phyloP scores from a whole-genome alignment of 2,113 vertebrate genomes.

The Orientallactaga bullata region DNA sequence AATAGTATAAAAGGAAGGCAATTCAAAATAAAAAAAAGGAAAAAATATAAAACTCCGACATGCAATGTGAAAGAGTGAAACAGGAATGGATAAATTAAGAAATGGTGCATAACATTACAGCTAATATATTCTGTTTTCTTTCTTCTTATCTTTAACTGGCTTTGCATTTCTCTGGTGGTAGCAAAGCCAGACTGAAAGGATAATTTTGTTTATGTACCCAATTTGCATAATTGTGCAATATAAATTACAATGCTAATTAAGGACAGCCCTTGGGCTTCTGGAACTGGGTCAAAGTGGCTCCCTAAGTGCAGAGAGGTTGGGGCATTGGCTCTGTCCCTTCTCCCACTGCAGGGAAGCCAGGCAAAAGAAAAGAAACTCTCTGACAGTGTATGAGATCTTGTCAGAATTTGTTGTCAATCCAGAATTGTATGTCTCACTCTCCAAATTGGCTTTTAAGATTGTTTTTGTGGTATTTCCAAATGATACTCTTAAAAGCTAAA shows the following conservation, averaged over 20 bases:
- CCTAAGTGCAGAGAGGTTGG: slow-evolving; percentile 66
- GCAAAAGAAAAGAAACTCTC: slow-evolving; percentile 72
- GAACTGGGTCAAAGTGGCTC: slow-evolving; percentile 81
- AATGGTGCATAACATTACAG: slow-evolving; percentile 40
- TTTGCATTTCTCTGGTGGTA: slow-evolving; percentile 67
- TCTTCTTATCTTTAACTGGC: slow-evolving; percentile 69
- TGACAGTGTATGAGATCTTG: slow-evolving; percentile 81
- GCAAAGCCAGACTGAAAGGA: slow-evolving; percentile 79
- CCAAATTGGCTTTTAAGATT: slow-evolving; percentile 74
- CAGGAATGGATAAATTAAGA: slow-evolving; percentile 64
- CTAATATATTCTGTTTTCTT: slow-evolving; percentile 70
- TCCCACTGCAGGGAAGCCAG: slow-evolving; percentile 71
- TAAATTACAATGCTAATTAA: slow-evolving; percentile 85
- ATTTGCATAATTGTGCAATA: slow-evolving; percentile 85
- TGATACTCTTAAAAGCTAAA: background rate
- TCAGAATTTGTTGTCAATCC: slow-evolving; percentile 76
- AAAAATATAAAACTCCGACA: slow-evolving; percentile 15
- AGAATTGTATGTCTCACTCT: slow-evolving; percentile 76
- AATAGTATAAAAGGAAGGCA: slow-evolving; percentile 31
- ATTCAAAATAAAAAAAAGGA: slow-evolving; percentile 35
- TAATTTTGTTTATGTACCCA: slow-evolving; percentile 84
- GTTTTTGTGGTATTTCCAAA: slow-evolving; percentile 54
- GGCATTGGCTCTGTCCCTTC: slow-evolving; percentile 76
- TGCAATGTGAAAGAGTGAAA: slow-evolving; percentile 47
- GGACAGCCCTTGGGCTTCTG: slow-evolving; percentile 82